Evolutionary conservation across 2,113 vertebrate genomes (phyloP).

Genomic region (Formicarius rufipectus): DNA sequence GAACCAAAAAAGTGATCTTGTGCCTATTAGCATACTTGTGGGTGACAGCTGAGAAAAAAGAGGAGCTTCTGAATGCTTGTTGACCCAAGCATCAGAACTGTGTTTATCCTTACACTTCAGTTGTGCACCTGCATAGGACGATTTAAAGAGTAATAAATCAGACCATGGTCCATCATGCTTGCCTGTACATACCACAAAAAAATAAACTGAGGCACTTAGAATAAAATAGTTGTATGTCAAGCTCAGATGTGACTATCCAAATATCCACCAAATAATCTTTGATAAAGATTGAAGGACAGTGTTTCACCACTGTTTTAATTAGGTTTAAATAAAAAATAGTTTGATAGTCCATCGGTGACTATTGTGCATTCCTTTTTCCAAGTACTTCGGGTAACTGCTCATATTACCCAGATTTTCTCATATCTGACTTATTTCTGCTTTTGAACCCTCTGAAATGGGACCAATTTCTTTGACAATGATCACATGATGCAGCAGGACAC

Average conservation of each 20-base stretch:
- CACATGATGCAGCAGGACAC: not conserved
- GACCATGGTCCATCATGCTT: not conserved
- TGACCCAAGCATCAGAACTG: not conserved
- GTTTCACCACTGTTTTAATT: not conserved
- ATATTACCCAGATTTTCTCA: not conserved
- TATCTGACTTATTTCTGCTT: not conserved
- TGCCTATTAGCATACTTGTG: not conserved
- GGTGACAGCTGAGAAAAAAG: not conserved
- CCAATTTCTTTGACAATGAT: not conserved
- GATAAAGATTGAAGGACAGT: not conserved
- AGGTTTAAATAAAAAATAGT: not conserved
- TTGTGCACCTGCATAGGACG: not conserved
- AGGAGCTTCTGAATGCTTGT: not conserved
- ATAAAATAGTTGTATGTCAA: not conserved
- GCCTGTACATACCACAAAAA: not conserved
- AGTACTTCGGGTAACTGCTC: not conserved
- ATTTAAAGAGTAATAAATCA: not conserved
- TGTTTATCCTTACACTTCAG: not conserved
- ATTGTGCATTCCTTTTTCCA: not conserved
- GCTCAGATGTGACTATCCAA: not conserved
- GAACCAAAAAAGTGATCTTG: not conserved
- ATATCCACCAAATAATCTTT: not conserved
- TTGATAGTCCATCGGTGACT: not conserved
- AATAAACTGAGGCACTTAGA: not conserved
- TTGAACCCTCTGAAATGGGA: not conserved